Evolutionary conservation across 2,797 vertebrate genomes (phyloP), one percentile per base, ranked within the genome.

Genomic region (Prionace glauca): DNA sequence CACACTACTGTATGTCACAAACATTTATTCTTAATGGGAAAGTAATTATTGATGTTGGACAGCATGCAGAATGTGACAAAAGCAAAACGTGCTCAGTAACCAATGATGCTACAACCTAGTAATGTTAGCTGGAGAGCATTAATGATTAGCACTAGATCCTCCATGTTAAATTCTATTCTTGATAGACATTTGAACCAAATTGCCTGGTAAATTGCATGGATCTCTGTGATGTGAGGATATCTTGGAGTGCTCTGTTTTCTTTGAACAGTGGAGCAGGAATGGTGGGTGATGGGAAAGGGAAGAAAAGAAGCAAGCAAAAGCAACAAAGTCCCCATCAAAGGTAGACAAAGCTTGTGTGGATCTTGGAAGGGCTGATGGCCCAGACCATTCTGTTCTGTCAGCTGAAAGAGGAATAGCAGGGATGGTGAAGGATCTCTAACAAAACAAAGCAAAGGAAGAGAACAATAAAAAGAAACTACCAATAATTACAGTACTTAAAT

Each of bases 401-500:
- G 29, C 24, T 95, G 45, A 77, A 32, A 50, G 41, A 18, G 93
- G 50, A 95, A 95, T 24, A 95, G 93, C 72, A 74, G 41, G 41
- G 45, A 56, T 16, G 29, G 45, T 77, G 93, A 74, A 71, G 69
- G 62, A 95, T 50, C 45, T 36, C 32, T 29, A 50, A 60, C 69
- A 95, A 94, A 69, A 69, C 69, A 74, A 72, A 50, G 69, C 26
- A 45, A 74, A 71, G 24, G 24, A 94, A 94, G 45, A 74, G 71
- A 94, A 50, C 16, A 20, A 77, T 77, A 32, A n/a, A 60, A 74
- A 94, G 56, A 74, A 32, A 11, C 74, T 74, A 74, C n/a, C 65
- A 92, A 95, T 95, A 74, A 95, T 77, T 77, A 77, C 41, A 56
- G 45, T 77, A 26, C 71, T 95, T 95, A 77, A 95, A 74, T 94